phyloP scores from a whole-genome alignment of 2,113 vertebrate genomes.

The Dasyprocta punctata region DNA sequence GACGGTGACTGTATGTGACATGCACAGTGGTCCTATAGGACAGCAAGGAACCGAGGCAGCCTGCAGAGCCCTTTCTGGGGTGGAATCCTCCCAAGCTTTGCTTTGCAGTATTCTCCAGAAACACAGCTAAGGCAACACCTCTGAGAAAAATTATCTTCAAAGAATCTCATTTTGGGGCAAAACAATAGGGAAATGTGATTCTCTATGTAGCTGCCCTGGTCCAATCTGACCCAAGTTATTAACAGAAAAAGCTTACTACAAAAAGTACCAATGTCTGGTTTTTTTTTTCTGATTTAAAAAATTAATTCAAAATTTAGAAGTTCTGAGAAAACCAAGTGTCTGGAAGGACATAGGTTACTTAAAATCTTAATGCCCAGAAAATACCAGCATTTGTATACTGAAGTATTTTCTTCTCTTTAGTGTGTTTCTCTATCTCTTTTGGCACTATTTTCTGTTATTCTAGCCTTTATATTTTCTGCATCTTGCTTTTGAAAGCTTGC shows the following conservation, averaged over 20 bases:
- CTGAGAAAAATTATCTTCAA: neutral
- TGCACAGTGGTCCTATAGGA: neutral
- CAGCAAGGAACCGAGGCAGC: neutral
- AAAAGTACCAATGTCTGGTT: neutral
- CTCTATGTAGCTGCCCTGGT: neutral
- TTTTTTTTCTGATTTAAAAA: constrained; percentile 26
- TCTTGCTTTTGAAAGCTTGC: neutral
- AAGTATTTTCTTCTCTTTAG: constrained; percentile 18
- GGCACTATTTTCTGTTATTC: neutral
- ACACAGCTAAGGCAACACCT: neutral
- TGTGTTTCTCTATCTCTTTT: neutral
- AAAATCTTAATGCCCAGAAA: neutral
- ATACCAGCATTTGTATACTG: neutral
- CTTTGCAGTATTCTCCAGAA: neutral
- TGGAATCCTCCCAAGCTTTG: neutral
- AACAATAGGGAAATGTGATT: neutral
- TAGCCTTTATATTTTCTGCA: neutral
- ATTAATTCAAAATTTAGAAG: neutral
- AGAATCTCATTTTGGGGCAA: neutral
- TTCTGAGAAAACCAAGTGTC: constrained; percentile 14
- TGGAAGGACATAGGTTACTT: neutral
- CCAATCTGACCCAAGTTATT: neutral
- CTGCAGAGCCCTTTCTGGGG: neutral
- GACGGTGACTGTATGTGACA: too few relatives aligned
- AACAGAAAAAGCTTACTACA: neutral